phyloP scores from a whole-genome alignment of 2,888 invertebrate species.

The Leucophenga montana region DNA sequence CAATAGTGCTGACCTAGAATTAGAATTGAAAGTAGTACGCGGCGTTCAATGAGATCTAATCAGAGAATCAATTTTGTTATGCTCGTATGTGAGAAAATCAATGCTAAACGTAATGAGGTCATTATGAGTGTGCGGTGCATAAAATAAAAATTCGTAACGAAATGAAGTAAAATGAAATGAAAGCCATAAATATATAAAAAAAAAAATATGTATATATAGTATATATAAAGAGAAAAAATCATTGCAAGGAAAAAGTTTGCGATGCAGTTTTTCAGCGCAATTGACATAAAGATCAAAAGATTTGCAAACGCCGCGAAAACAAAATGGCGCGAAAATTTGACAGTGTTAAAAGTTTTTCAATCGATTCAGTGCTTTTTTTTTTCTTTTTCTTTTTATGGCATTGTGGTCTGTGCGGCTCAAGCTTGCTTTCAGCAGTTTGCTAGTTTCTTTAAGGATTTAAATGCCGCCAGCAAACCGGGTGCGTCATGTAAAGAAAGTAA shows the following conservation, averaged over 20 bases:
- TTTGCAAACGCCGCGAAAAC: slow-evolving; percentile 33
- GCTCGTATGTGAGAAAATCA: slow-evolving; percentile 38
- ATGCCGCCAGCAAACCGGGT: too few species aligned
- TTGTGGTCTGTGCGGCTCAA: not conserved
- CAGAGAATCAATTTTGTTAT: too few species aligned
- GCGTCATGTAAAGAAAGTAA: too few species aligned
- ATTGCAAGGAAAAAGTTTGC: slow-evolving; percentile 34
- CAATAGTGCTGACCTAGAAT: too few species aligned
- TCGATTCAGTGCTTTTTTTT: slow-evolving; percentile 40
- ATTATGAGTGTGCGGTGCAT: slow-evolving; percentile 42
- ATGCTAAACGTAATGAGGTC: slow-evolving; percentile 66
- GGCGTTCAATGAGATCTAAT: not conserved
- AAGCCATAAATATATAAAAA: slow-evolving; percentile 44
- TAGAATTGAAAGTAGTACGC: not conserved
- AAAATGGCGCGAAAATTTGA: slow-evolving; percentile 57
- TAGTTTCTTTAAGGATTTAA: not conserved
- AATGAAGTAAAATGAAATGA: slow-evolving; percentile 25
- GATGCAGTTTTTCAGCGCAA: too few species aligned
- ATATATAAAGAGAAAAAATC: slow-evolving; percentile 33
- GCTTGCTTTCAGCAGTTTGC: not conserved
- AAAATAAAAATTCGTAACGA: not conserved
- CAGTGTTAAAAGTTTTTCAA: slow-evolving; percentile 57
- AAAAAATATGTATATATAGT: not conserved
- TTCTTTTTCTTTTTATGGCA: slow-evolving; percentile 24
- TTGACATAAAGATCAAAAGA: slow-evolving; percentile 47